Evolutionary conservation across 1,140 invertebrate genomes (phyloP), one percentile per base, ranked within the genome.

Genomic region (Procambarus virginalis): DNA sequence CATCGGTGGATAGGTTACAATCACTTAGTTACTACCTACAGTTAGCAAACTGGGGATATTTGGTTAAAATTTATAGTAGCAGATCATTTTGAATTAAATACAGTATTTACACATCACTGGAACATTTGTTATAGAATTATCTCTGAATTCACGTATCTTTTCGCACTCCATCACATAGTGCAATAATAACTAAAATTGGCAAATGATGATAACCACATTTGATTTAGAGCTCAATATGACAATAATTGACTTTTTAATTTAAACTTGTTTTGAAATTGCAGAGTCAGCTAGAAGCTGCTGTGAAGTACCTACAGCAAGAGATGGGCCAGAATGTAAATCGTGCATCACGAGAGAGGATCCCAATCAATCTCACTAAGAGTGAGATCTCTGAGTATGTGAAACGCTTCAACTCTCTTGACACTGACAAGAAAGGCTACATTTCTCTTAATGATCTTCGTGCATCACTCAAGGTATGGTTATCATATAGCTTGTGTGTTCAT

Each of bases 251-350:
- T 73, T 70, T 81, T 90, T 92, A 93, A 94, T 81, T 95, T 55
- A 8, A 55, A 55, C 8, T 55, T 55, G 12, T 55, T 55, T 55
- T 55, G 12, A 55, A 34, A 34, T 17, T 5, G 17, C 60, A 97
- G 95, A 95, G 95, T 93, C 97, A 99, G 95, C 94, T 96, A 14
- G 96, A 97, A 93, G 92, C 94, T 20, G 98, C 98, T 0, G 95
- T 95, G 1, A 96, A 98, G 9, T 99, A 99, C 93, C 94, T 99
- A 2, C 96, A 97, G 64, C 96, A 96, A 92, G 98, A 99, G 95
- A 99, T 99, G 99, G 99, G 99, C 82, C 97, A 99, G 93, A 96
- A 97, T 93, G 97, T 99, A 4, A 98, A 99, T 94, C 95, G 97
- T 70, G 96, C 96, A 51, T 97, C 97, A 46, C 95, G 97, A 93